A percentile compares a stretch with the other conserved stretches of the same genome.
These are phyloP conservation scores for Cheilosia soror DNA, from an alignment of 2,888 invertebrate genomes.

Conservation along the genomic window DNA sequence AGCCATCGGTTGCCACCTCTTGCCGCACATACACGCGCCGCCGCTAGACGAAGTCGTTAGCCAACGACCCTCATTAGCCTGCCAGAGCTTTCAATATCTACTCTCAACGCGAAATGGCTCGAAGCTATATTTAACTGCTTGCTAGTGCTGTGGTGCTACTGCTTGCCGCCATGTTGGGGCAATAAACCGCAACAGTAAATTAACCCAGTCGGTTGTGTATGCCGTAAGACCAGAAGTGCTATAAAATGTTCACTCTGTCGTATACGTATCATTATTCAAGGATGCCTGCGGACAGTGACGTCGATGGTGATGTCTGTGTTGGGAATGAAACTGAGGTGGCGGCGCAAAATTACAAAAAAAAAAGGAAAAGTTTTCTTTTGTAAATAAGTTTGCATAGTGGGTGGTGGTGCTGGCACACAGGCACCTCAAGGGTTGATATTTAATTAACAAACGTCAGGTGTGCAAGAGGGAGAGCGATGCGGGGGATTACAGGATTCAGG, in stretches of 20 bases:
- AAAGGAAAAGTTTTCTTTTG: background rate
- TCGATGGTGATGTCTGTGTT: conserved; percentile 28
- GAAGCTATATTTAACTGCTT: background rate
- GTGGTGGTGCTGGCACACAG: conserved; percentile 7
- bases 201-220: conserved; percentile 55
- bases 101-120: conserved; percentile 30
- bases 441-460: conserved; percentile 9
- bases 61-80: conserved; percentile 58
- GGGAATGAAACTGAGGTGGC: background rate
- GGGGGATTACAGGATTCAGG: background rate
- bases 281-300: conserved; percentile 46
- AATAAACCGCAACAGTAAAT: conserved; percentile 70
- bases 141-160: background rate
- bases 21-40: conserved; percentile 15
- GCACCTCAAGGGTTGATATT: conserved; percentile 1
- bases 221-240: conserved; percentile 46
- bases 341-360: background rate
- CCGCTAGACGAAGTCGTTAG: conserved; percentile 39
- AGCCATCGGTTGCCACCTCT: conserved; percentile 35
- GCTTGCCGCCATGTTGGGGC: conserved; percentile 36
- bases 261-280: conserved; percentile 47
- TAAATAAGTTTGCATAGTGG: background rate
- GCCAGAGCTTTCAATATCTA: conserved; percentile 47
- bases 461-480: background rate
- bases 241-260: conserved; percentile 54